phyloP scores from a whole-genome alignment of 2,888 invertebrate genomes.

The Eurois occulta region DNA sequence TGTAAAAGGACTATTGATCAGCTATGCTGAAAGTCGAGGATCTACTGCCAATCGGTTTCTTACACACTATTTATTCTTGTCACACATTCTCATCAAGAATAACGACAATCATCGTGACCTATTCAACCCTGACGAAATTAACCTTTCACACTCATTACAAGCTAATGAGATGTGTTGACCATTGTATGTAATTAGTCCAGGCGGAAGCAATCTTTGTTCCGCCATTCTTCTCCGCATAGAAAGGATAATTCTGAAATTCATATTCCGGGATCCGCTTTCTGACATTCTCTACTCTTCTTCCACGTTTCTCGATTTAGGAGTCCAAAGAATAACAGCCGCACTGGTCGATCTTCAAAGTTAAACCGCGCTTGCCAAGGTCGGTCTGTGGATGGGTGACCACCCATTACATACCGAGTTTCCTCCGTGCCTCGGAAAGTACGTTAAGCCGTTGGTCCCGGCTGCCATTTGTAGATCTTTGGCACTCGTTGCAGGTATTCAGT shows the following conservation, averaged over 20 bases:
- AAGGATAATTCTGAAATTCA: neutral
- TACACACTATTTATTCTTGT: constrained; percentile 7
- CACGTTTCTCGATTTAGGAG: neutral
- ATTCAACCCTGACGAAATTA: neutral
- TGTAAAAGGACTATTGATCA: neutral
- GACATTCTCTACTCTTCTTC: neutral
- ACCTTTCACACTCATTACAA: constrained; percentile 1
- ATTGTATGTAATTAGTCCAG: neutral
- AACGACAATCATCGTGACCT: neutral
- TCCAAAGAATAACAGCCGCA: too few relatives aligned
- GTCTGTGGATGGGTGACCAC: too few relatives aligned
- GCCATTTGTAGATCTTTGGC: too few relatives aligned
- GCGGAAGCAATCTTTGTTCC: neutral
- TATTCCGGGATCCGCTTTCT: neutral
- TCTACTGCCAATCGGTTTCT: neutral
- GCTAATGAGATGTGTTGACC: neutral
- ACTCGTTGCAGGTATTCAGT: too few relatives aligned
- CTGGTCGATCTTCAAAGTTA: too few relatives aligned
- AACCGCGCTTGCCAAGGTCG: too few relatives aligned
- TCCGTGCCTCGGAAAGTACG: too few relatives aligned
- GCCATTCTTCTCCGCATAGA: neutral
- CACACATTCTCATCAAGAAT: constrained; percentile 3
- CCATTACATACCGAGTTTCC: too few relatives aligned
- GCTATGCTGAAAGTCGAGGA: neutral
- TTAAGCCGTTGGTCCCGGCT: too few relatives aligned